Evolutionary conservation across 2,113 vertebrate genomes (phyloP).

Genomic region (Upupa epops): DNA sequence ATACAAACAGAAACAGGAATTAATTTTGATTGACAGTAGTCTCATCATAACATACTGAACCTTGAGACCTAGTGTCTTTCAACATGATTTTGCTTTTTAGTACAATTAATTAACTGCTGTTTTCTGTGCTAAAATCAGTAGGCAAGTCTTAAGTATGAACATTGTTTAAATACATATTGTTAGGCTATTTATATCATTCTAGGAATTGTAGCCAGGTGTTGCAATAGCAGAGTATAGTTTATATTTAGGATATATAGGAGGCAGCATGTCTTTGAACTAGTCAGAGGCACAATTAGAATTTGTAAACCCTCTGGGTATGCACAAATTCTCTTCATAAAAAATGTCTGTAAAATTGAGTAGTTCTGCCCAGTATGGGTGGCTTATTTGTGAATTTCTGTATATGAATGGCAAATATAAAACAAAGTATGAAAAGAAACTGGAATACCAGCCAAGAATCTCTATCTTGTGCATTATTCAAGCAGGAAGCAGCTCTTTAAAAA

Average conservation of each 20-base stretch:
- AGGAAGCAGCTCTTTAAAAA: background rate
- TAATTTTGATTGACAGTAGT: background rate
- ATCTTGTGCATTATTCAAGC: background rate
- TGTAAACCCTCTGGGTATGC: conserved; percentile 25
- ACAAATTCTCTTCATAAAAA: conserved; percentile 38
- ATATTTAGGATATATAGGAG: background rate
- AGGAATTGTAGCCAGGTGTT: background rate
- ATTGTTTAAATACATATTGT: conserved; percentile 32
- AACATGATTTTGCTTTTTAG: background rate
- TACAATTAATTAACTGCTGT: background rate
- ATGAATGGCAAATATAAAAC: conserved; percentile 33
- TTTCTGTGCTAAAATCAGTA: background rate
- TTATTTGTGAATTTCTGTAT: conserved; percentile 51
- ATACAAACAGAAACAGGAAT: background rate
- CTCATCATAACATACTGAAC: background rate
- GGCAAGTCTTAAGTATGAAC: background rate
- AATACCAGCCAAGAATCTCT: conserved; percentile 23
- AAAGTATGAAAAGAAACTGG: conserved; percentile 39
- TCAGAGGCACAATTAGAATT: conserved; percentile 43
- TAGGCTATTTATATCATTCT: background rate
- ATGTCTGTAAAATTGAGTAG: conserved; percentile 35
- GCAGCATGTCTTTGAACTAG: conserved; percentile 7
- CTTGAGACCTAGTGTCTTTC: background rate
- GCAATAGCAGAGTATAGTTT: background rate
- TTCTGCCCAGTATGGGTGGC: conserved; percentile 9